Conservation (phyloP, 1,140 invertebrate genomes). For the Xylocopa sonorina region DNA sequence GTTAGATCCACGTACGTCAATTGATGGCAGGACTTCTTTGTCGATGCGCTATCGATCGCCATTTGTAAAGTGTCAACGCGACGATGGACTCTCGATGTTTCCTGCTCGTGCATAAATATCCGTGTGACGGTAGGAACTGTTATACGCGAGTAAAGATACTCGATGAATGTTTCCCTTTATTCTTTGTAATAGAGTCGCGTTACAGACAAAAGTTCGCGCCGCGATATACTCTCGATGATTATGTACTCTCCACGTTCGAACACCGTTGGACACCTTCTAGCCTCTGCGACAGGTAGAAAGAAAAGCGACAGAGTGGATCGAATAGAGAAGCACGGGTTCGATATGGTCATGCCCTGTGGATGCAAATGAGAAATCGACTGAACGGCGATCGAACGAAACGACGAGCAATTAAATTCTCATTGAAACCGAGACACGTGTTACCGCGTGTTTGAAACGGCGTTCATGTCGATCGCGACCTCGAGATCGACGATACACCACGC, state of each 20-base stretch:
- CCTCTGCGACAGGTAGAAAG: not conserved
- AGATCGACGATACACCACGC: conserved; percentile 78
- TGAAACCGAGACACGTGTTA: conserved; percentile 76
- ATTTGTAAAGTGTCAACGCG: conserved; percentile 33
- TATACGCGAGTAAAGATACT: not conserved
- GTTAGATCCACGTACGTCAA: not conserved
- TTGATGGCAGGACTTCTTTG: conserved; percentile 11
- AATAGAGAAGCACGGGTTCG: conserved; percentile 70
- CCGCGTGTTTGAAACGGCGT: conserved; percentile 75
- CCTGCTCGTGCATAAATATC: conserved; percentile 43
- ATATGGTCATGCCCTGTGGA: conserved; percentile 74
- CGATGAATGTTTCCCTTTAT: not conserved
- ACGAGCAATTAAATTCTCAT: conserved; percentile 79
- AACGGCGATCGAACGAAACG: conserved; percentile 64
- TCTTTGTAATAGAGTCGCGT: too few relatives aligned
- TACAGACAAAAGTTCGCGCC: too few relatives aligned
- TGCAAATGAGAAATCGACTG: conserved; percentile 68
- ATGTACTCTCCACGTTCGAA: too few relatives aligned
- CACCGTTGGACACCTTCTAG: too few relatives aligned
- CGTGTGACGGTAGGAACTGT: conserved; percentile 26
- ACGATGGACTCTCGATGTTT: not conserved
- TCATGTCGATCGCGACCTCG: conserved; percentile 77
- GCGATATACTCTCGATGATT: too few relatives aligned
- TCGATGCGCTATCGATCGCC: conserved; percentile 37
- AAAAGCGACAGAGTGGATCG: conserved; percentile 50